Percentiles rank a stretch among this genome's conserved stretches.
phyloP scores from a whole-genome alignment of 2,113 vertebrate genomes.

The Cnemophilus loriae region DNA sequence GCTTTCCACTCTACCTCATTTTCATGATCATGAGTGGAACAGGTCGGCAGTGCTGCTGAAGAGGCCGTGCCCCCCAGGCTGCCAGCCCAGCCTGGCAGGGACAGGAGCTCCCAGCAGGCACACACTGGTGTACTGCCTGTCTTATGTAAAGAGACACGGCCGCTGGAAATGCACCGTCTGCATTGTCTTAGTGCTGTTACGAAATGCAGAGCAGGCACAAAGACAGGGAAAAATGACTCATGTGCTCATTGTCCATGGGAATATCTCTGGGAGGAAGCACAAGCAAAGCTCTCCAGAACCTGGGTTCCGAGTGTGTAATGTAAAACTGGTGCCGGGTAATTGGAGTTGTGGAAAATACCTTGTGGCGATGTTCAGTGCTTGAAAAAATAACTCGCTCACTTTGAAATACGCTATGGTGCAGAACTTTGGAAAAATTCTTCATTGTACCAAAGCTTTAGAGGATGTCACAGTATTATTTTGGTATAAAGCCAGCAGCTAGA shows the following conservation, averaged over 20 bases:
- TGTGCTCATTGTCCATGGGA: not conserved
- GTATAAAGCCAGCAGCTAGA: not conserved
- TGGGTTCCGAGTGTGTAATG: not conserved
- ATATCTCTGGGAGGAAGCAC: not conserved
- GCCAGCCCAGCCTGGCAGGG: not conserved
- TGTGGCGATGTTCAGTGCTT: not conserved
- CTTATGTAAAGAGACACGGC: rapidly evolving
- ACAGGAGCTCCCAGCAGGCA: not conserved
- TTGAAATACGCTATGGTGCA: not conserved
- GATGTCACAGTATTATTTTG: not conserved
- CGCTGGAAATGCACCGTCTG: not conserved
- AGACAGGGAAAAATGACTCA: not conserved
- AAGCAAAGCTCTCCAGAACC: not conserved
- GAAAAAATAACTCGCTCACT: rapidly evolving
- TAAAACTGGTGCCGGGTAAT: not conserved
- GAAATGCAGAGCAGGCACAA: not conserved
- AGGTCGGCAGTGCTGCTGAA: not conserved
- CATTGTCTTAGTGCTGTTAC: not conserved
- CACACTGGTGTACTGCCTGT: rapidly evolving
- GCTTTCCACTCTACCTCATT: not conserved
- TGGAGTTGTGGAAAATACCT: not conserved
- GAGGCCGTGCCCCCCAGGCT: not conserved
- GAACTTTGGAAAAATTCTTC: not conserved
- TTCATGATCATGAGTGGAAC: rapidly evolving
- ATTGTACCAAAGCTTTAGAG: not conserved